Conservation (phyloP, 2,113 vertebrate genomes). For the Gallinago paraguaiae region DNA sequence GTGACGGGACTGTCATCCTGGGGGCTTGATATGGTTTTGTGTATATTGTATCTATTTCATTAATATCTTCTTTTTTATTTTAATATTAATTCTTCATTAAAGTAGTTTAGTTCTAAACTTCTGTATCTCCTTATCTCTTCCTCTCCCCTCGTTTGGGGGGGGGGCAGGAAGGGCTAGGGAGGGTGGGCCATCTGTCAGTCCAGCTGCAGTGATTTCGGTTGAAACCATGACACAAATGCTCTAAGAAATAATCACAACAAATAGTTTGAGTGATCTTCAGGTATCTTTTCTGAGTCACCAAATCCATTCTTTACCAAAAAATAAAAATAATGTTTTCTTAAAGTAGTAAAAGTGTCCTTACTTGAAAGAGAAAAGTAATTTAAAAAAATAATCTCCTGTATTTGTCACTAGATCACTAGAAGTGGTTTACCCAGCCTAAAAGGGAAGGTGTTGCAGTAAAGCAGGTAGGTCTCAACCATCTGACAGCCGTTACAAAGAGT, state of each 20-base stretch:
- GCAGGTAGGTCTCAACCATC: background rate
- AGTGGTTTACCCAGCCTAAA: background rate
- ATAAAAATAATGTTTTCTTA: background rate
- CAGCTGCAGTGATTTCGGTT: no score
- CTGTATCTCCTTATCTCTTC: no score
- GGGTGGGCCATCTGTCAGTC: no score
- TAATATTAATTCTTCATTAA: no score
- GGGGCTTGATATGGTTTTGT: no score
- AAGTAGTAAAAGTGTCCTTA: background rate
- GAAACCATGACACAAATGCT: background rate
- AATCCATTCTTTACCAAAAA: background rate
- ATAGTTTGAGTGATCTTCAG: background rate
- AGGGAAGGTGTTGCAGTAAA: background rate
- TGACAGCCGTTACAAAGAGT: background rate
- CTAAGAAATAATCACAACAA: background rate
- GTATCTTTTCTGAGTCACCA: background rate
- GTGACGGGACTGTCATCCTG: no score
- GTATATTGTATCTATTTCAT: no score
- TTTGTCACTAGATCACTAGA: background rate
- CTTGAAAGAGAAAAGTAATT: background rate
- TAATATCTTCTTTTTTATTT: no score
- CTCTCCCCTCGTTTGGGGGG: no score
- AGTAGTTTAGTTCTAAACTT: no score
- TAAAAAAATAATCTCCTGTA: rapidly evolving
- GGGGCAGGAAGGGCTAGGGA: no score